These are phyloP conservation scores for Danaus melanippus DNA, from an alignment of 1,140 invertebrate genomes.

Conservation along the genomic window DNA sequence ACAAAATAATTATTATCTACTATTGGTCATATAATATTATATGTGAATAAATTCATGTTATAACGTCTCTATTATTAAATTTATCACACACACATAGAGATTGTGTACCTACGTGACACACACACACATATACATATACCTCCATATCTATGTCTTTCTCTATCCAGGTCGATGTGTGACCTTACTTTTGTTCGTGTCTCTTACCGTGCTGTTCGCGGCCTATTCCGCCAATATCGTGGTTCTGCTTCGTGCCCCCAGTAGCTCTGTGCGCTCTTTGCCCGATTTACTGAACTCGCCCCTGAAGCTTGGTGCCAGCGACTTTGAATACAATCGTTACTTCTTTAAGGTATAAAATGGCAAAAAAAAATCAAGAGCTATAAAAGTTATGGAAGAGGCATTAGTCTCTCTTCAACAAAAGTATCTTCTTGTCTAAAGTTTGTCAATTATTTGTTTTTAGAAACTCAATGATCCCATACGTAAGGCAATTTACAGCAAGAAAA, in stretches of 20 bases:
- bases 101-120: too few relatives aligned
- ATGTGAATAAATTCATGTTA: too few relatives aligned
- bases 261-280: constrained; percentile 72
- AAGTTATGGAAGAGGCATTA: too few relatives aligned
- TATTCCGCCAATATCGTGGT: constrained; percentile 79
- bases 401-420: too few relatives aligned
- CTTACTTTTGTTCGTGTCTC: constrained; percentile 74
- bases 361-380: background rate
- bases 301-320: constrained; percentile 73
- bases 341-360: constrained; percentile 65
- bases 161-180: constrained; percentile 75
- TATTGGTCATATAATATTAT: too few relatives aligned
- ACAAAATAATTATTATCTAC: too few relatives aligned
- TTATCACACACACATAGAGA: too few relatives aligned
- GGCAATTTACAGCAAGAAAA: constrained; percentile 75
- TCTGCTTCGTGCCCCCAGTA: constrained; percentile 75
- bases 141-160: constrained; percentile 20
- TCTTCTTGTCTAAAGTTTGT: background rate
- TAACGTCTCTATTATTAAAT: too few relatives aligned
- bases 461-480: constrained; percentile 74
- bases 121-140: too few relatives aligned
- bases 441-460: constrained; percentile 53
- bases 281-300: constrained; percentile 74
- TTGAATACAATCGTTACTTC: constrained; percentile 75
- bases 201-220: constrained; percentile 67